Evolutionary conservation across 2,797 vertebrate genomes (phyloP).

Genomic region (Poeciliopsis presidionis): DNA sequence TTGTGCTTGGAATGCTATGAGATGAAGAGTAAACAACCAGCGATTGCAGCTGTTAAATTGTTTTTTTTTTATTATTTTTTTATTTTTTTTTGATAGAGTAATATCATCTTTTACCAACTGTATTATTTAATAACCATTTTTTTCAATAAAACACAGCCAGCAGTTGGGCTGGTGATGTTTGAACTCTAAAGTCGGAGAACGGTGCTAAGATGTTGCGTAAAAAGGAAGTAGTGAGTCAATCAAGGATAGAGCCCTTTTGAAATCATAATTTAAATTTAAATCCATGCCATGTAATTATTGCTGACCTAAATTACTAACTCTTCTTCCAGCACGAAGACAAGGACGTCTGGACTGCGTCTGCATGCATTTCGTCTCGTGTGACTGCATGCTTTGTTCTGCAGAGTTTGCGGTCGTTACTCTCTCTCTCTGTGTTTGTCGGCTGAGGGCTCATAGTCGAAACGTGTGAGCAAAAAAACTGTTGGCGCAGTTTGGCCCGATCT

Average conservation of each 20-base stretch:
- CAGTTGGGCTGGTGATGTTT: neutral
- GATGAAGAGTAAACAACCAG: neutral
- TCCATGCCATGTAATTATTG: slow-evolving; percentile 12
- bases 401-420: slow-evolving; percentile 11
- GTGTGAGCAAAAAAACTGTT: slow-evolving; percentile 9
- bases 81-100: neutral
- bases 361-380: slow-evolving; percentile 35
- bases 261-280: neutral
- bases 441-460: neutral
- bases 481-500: slow-evolving; percentile 55
- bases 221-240: neutral
- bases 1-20: neutral
- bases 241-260: slow-evolving; percentile 32
- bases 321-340: slow-evolving; percentile 50
- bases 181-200: neutral
- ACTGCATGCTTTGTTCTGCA: slow-evolving; percentile 50
- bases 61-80: neutral
- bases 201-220: neutral
- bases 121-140: neutral
- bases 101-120: neutral
- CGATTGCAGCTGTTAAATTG: neutral
- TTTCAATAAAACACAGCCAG: neutral
- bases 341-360: slow-evolving; percentile 18
- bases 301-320: slow-evolving; percentile 32
- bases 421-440: slow-evolving; percentile 14